Conservation (phyloP, 2,888 invertebrate genomes). For the Synanthedon tipuliformis region DNA sequence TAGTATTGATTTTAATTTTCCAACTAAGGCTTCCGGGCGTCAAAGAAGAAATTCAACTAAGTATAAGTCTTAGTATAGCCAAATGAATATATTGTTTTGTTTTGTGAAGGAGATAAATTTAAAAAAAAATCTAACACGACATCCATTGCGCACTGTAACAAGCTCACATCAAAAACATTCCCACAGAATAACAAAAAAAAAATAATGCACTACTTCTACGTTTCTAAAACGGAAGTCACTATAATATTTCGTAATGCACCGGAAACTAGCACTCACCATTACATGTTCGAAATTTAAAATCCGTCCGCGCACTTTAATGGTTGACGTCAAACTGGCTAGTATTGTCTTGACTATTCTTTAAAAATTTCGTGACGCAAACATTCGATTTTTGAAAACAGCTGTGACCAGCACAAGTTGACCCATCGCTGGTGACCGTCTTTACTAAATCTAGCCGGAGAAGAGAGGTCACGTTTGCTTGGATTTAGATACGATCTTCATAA, state of each 20-base stretch:
- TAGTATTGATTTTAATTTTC: background rate
- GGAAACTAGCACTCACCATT: slow-evolving; percentile 50
- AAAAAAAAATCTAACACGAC: slow-evolving; percentile 25
- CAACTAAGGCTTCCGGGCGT: background rate
- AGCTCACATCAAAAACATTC: slow-evolving; percentile 28
- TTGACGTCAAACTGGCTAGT: slow-evolving; percentile 45
- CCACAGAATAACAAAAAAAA: slow-evolving; percentile 15
- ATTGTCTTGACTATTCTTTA: slow-evolving; percentile 2
- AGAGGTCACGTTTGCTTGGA: too few species aligned
- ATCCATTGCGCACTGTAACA: slow-evolving; percentile 28
- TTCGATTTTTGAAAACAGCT: slow-evolving; percentile 62
- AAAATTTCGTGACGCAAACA: slow-evolving; percentile 22
- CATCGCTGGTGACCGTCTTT: background rate
- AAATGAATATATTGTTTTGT: too few species aligned
- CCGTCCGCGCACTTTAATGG: slow-evolving; percentile 36
- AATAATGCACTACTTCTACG: slow-evolving; percentile 24
- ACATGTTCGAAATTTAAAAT: slow-evolving; percentile 38
- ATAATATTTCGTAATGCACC: slow-evolving; percentile 19
- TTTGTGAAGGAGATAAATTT: too few species aligned
- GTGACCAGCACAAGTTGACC: slow-evolving; percentile 25
- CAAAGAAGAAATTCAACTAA: background rate
- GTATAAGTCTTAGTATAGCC: too few species aligned
- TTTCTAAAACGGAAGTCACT: slow-evolving; percentile 19
- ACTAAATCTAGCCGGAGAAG: too few species aligned
- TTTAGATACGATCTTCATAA: too few species aligned